Base-by-base conservation (phyloP, 2,113 vertebrate species). In the Sander lucioperca region DNA sequence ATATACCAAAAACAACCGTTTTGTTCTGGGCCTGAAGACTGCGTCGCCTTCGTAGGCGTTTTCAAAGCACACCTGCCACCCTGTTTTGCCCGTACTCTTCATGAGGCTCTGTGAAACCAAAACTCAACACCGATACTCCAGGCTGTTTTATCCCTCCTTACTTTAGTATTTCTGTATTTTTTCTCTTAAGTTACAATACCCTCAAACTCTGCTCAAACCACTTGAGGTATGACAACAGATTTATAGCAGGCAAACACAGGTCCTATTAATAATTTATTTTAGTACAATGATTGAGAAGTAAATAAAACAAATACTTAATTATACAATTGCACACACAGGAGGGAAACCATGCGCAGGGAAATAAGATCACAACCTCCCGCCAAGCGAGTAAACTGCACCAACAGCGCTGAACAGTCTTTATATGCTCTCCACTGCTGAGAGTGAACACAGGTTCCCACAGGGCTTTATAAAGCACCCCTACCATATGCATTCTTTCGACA, bases 371-470 rank as follows among this genome's bases (percentile, higher is more conserved):
- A 88, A 88, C 90, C 91, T 91, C 93, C 92, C 13, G 82, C 89
- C 16, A 91, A 87, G 92, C 79, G 57, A 86, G 47, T 25, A 89
- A 86, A 91, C 74, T 64, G 77, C 87, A 58, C 84, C 84, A 82
- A 91, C 88, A 80, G 91, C 13, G 87, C 88, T 71, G 87, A 92
- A 69, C 86, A 85, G 76, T 88, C 53, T 83, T 84, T 90, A 87
- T 90, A 90, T 86, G 86, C 80, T 82, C 69, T 86, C 80, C 47
- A 86, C 91, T 33, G 81, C 91, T 92, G 91, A 70, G 90, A 84
- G 57, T 7, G 82, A 93, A 93, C 92, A 91, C 88, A 91, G 93
- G 81, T 87, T 93, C 94, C 93, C 89, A 94, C 90, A 89, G 92
- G 84, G 93, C 84, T 86, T 80, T 45, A 94, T 92, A 93, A 94